Evolutionary conservation across 64 coral and sea anemone species (phyloP).

Genomic region (Cladopsammia gracilis): DNA sequence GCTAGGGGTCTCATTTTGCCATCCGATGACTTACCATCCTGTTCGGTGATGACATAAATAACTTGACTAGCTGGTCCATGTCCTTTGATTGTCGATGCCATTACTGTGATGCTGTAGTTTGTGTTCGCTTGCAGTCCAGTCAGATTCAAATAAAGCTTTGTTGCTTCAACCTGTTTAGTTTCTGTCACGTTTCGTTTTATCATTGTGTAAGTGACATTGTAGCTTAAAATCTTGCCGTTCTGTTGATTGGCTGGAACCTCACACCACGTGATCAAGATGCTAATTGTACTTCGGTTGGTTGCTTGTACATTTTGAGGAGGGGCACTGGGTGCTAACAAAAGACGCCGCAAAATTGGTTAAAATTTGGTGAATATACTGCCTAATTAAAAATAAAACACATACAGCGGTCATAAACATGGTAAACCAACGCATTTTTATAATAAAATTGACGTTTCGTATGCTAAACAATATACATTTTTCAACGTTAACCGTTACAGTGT

Average conservation of each 20-base stretch:
- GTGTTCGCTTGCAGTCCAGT: not conserved
- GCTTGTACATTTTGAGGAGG: slow-evolving; percentile 12
- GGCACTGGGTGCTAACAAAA: not conserved
- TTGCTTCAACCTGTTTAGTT: not conserved
- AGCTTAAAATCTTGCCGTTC: not conserved
- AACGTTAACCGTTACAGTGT: too few relatives aligned
- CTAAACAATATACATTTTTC: too few relatives aligned
- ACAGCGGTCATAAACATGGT: too few relatives aligned
- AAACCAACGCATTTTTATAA: too few relatives aligned
- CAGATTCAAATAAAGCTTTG: not conserved
- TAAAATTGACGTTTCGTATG: too few relatives aligned
- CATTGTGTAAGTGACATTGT: not conserved
- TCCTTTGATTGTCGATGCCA: not conserved
- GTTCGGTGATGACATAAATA: not conserved
- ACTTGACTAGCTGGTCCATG: not conserved
- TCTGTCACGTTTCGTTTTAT: too few relatives aligned
- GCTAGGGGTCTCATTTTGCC: too few relatives aligned
- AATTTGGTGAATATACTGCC: too few relatives aligned
- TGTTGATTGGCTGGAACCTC: not conserved
- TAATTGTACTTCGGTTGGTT: not conserved
- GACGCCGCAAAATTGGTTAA: too few relatives aligned
- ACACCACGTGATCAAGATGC: slow-evolving; percentile 20
- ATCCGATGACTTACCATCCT: too few relatives aligned
- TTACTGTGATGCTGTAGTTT: not conserved
- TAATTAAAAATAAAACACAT: too few relatives aligned